phyloP scores from a whole-genome alignment of 2,888 invertebrate species.

The Lepas anatifera region DNA sequence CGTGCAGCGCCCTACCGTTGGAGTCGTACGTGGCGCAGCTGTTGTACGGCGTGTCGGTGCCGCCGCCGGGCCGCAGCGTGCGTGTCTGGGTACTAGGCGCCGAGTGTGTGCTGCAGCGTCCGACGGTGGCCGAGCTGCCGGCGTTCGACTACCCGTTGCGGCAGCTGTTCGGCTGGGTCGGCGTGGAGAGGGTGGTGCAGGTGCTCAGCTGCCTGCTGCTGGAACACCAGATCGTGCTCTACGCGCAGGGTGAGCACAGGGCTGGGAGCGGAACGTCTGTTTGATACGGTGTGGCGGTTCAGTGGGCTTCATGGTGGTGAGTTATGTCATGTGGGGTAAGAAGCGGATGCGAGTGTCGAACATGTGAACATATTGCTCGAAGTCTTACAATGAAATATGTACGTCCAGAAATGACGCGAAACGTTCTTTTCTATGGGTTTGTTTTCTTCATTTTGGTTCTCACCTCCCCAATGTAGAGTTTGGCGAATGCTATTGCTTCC shows the following conservation, averaged over 20 bases:
- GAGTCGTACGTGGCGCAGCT: conserved; percentile 54
- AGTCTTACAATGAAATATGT: too few relatives aligned
- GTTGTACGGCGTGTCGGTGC: conserved; percentile 83
- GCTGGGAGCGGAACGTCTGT: too few relatives aligned
- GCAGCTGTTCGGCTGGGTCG: conserved; percentile 74
- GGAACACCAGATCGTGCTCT: conserved; percentile 91
- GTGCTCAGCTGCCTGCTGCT: conserved; percentile 87
- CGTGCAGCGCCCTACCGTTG: conserved; percentile 45
- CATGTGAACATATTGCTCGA: too few relatives aligned
- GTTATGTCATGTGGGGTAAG: too few relatives aligned
- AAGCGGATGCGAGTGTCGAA: too few relatives aligned
- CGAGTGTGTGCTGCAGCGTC: conserved; percentile 44
- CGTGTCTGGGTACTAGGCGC: conserved; percentile 42
- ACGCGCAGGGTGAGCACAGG: conserved; percentile 63
- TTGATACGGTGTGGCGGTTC: too few relatives aligned
- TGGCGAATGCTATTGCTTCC: too few relatives aligned
- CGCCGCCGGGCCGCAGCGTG: conserved; percentile 76
- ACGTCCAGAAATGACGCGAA: too few relatives aligned
- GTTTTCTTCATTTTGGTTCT: too few relatives aligned
- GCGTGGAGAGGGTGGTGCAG: conserved; percentile 83
- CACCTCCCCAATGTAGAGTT: too few relatives aligned
- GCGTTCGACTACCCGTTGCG: conserved; percentile 85
- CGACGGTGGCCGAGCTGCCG: conserved; percentile 73
- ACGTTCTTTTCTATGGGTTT: too few relatives aligned
- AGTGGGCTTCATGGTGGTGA: too few relatives aligned